Evolutionary conservation across 2,888 invertebrate species (phyloP), one percentile per base, ranked within the genome.

Genomic region (Cetonia aurata): DNA sequence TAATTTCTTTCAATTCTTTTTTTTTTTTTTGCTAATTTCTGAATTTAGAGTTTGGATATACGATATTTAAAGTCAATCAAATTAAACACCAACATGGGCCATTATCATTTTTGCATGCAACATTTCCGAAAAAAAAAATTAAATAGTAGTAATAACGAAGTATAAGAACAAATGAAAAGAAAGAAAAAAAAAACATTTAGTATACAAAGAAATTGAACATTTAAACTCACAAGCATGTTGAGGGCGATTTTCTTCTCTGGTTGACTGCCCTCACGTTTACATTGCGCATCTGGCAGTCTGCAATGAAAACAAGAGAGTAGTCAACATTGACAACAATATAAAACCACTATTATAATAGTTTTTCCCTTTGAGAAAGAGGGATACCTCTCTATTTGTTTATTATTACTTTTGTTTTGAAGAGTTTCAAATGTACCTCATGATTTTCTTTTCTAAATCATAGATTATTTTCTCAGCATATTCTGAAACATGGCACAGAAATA

Each of bases 261-360:
- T 88, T 88, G 88, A 89, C 89, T 88, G 89, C 89, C 88, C 89
- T 89, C 88, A 88, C 89, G 88, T 89, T 89, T 88, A 89, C 89
- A 90, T 89, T 90, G 89, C 89, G 89, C 89, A 88, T 89, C 89
- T 90, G 89, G 89, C 88, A 90, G 89, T 90, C 90, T 90, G 90
- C 89, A 90, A 90, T 89, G 89, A 89, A 88, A 90, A 90, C 89
- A 89, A 88, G 85, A 85, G 86, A 86, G 86, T 84, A 86, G 86
- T 86, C 86, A 86, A 84, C 83, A 84, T 81, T 75, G 77, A 75
- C 76, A 79, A 77, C 73, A 76, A 72, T 46, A 70, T 33, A 70
- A 70, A 41, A 69, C 69, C 69, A 71, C 67, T 71, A 71, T 44
- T 25, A 67, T 46, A 71, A 68, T 48, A 62, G 52, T 52, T 31